A percentile compares a stretch with the other conserved stretches of the same genome.
Conservation (phyloP, 2,797 vertebrate genomes). For the Xerus rutilus region DNA sequence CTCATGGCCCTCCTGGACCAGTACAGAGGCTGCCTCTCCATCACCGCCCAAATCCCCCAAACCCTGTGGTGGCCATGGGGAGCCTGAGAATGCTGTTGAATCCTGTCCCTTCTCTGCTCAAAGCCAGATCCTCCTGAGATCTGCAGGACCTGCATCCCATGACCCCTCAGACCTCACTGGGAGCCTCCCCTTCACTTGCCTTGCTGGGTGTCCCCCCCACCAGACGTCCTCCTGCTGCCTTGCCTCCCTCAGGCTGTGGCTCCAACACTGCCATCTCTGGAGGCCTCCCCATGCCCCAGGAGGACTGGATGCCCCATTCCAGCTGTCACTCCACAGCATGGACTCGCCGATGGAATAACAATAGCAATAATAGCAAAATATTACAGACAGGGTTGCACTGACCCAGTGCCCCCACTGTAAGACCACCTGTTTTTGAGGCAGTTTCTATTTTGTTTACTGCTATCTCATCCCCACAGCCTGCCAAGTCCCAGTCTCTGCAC, state of each 20-base stretch:
- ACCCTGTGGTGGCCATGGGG: accelerated
- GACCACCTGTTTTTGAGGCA: neutral
- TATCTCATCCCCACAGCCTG: neutral
- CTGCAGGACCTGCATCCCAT: accelerated
- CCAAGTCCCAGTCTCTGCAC: neutral
- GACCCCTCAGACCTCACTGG: neutral
- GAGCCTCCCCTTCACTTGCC: neutral
- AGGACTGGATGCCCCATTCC: neutral
- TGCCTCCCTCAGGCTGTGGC: neutral
- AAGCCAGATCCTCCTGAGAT: neutral
- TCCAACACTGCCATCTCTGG: neutral
- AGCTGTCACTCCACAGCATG: neutral
- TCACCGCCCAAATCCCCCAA: accelerated
- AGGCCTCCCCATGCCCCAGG: neutral
- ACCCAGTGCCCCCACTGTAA: accelerated
- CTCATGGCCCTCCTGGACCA: neutral
- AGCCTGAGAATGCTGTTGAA: neutral
- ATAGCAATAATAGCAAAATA: neutral
- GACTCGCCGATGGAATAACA: neutral
- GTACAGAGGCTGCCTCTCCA: too few species aligned
- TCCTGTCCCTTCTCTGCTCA: neutral
- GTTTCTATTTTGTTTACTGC: neutral
- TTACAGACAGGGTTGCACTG: neutral
- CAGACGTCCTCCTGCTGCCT: neutral
- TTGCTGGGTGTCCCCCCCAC: neutral